These are phyloP conservation scores for Epicampocera succincta DNA, from an alignment of 2,888 invertebrate genomes.

Conservation along the genomic window DNA sequence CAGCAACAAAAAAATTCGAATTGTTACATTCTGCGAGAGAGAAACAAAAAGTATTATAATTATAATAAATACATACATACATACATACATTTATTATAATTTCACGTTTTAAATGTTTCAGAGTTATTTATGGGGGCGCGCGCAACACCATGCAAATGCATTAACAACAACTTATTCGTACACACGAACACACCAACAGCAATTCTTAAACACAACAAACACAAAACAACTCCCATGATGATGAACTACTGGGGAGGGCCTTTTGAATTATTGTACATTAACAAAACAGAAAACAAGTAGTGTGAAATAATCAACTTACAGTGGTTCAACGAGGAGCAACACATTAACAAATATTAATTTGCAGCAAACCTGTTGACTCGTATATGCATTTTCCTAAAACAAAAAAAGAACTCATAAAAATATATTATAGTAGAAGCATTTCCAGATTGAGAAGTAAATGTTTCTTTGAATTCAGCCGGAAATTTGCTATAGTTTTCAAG, in stretches of 20 bases:
- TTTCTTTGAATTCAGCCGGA: not conserved
- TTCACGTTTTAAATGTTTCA: slow-evolving; percentile 51
- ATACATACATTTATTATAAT: no score
- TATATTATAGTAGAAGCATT: no score
- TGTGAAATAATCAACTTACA: slow-evolving; percentile 53
- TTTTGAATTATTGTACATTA: slow-evolving; percentile 45
- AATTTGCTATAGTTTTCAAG: slow-evolving; percentile 3
- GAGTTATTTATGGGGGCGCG: slow-evolving; percentile 74
- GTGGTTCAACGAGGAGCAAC: not conserved
- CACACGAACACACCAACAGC: slow-evolving; percentile 23
- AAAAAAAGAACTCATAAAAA: no score
- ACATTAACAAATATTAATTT: not conserved
- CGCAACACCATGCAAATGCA: slow-evolving; percentile 59
- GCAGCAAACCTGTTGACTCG: not conserved
- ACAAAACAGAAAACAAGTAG: slow-evolving; percentile 42
- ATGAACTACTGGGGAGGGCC: slow-evolving; percentile 61
- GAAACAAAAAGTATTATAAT: slow-evolving; percentile 73
- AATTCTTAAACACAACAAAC: slow-evolving; percentile 8
- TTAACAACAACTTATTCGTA: slow-evolving; percentile 53
- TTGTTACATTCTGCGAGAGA: slow-evolving; percentile 50
- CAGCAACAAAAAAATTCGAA: slow-evolving; percentile 28
- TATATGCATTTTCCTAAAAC: no score
- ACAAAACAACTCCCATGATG: slow-evolving; percentile 36
- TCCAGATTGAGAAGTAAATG: no score
- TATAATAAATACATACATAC: slow-evolving; percentile 78